Evolutionary conservation across 1,140 invertebrate species (phyloP).

Genomic region (Epicauta chinensis): DNA sequence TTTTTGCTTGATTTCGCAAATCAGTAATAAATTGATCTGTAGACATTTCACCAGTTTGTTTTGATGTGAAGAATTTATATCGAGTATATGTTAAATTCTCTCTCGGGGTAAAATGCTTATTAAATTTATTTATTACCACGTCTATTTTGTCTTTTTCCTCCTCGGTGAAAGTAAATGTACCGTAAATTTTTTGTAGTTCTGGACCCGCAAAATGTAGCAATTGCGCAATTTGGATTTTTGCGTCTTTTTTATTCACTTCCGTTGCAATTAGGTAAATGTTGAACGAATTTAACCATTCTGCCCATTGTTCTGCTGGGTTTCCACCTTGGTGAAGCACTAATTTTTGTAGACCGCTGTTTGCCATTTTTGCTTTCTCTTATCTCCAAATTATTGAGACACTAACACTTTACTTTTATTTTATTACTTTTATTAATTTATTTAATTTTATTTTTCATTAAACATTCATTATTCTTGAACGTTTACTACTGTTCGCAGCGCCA

Average conservation of each 20-base stretch:
- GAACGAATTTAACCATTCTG: too few species aligned
- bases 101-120: slow-evolving; percentile 12
- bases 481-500: too few species aligned
- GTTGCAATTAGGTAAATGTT: too few species aligned
- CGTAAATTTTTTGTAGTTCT: slow-evolving; percentile 2
- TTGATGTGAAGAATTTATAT: slow-evolving; percentile 17
- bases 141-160: slow-evolving; percentile 9
- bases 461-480: too few species aligned
- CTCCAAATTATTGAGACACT: too few species aligned
- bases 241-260: neutral
- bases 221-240: slow-evolving; percentile 8
- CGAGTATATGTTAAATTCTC: slow-evolving; percentile 18
- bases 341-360: too few species aligned
- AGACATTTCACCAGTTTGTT: slow-evolving; percentile 5
- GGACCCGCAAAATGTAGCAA: slow-evolving; percentile 7
- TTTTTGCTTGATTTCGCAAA: slow-evolving; percentile 7
- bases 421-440: too few species aligned
- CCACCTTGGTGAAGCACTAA: too few species aligned
- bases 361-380: too few species aligned
- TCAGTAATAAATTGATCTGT: slow-evolving; percentile 17
- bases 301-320: too few species aligned
- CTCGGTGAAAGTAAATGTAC: slow-evolving; percentile 6
- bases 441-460: too few species aligned
- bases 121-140: slow-evolving; percentile 7
- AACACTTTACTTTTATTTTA: too few species aligned